phyloP scores from a whole-genome alignment of 2,113 vertebrate species.

The Aramus guarauna region DNA sequence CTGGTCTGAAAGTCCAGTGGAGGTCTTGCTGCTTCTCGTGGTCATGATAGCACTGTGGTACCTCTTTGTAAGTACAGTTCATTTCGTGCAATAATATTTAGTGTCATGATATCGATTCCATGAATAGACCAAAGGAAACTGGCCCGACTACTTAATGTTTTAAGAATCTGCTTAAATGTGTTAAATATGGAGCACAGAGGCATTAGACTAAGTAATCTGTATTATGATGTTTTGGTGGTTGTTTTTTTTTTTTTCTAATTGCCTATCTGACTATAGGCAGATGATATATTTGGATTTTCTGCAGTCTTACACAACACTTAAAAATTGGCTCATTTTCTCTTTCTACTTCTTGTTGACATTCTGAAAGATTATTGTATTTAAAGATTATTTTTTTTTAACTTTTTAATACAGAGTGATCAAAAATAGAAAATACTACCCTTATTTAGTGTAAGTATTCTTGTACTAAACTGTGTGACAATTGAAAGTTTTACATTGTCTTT shows the following conservation, averaged over 20 bases:
- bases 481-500: not conserved
- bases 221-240: not conserved
- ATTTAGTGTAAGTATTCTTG: not conserved
- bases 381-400: not conserved
- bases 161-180: not conserved
- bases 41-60: not conserved
- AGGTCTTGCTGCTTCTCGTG: not conserved
- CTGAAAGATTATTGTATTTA: not conserved
- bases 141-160: not conserved
- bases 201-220: not conserved
- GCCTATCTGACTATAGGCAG: not conserved
- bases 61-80: not conserved
- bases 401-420: not conserved
- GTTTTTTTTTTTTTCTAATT: not conserved
- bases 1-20: not conserved
- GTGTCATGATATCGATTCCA: not conserved
- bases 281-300: not conserved
- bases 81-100: not conserved
- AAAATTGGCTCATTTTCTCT: not conserved
- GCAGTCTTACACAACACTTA: not conserved
- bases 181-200: not conserved
- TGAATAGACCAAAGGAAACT: not conserved
- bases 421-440: not conserved
- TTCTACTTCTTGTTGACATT: not conserved
- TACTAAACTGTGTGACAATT: not conserved